Conservation (phyloP, 1,140 invertebrate species). For the Trichomalopsis sarcophagae region DNA sequence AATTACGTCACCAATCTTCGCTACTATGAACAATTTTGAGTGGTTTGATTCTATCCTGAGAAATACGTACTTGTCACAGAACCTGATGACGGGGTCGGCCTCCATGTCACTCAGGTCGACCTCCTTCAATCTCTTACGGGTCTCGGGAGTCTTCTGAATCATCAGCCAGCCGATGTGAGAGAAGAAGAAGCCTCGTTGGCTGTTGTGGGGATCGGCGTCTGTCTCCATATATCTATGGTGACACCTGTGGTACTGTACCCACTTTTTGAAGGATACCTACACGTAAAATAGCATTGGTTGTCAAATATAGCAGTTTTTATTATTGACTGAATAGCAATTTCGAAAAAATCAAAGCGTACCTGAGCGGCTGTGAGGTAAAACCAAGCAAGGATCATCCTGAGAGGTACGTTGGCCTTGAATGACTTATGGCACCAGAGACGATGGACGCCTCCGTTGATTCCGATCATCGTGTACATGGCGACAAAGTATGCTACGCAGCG, state of each 20-base stretch:
- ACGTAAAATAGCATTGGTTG: neutral
- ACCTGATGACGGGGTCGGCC: constrained; percentile 9
- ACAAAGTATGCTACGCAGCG: neutral
- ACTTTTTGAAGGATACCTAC: constrained; percentile 20
- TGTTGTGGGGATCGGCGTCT: constrained; percentile 31
- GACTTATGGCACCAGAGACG: constrained; percentile 81
- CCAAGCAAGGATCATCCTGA: constrained; percentile 59
- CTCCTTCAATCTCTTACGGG: neutral
- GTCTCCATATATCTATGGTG: constrained; percentile 34
- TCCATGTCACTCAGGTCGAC: constrained; percentile 28
- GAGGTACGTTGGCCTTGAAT: constrained; percentile 79
- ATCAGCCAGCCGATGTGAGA: constrained; percentile 30
- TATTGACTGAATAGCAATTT: neutral
- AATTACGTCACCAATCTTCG: too few relatives aligned
- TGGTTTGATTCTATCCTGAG: neutral
- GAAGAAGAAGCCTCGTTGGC: constrained; percentile 26
- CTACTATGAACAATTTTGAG: neutral
- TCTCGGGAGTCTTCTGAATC: neutral
- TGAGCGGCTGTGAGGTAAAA: constrained; percentile 53
- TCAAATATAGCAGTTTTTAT: neutral
- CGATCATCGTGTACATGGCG: constrained; percentile 50
- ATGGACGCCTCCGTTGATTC: constrained; percentile 81
- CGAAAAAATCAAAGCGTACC: constrained; percentile 30
- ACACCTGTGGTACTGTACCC: constrained; percentile 19
- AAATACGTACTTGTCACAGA: constrained; percentile 22